Evolutionary conservation across 1,140 invertebrate genomes (phyloP), one percentile per base, ranked within the genome.

Genomic region (Ditylenchus dipsaci): DNA sequence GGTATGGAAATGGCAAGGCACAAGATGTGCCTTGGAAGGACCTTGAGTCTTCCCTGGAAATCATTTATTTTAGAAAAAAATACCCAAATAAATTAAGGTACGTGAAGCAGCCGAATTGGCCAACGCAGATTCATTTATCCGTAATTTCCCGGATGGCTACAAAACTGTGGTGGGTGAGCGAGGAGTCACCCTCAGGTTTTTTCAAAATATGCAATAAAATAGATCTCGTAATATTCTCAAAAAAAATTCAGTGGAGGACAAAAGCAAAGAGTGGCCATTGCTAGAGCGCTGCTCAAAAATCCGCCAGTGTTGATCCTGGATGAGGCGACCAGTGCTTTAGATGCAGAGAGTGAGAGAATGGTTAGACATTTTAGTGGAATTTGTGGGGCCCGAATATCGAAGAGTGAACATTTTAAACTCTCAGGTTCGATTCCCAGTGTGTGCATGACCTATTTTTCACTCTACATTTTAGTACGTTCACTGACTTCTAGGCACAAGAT

Each of bases 171-270:
- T 95, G 0, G 93, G 93, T 0, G 91, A 95, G 84, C 84, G 91
- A 65, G 92, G 92, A 0, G 87, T 89, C n/a, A 89, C 91, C 45
- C n/a, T n/a, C n/a, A n/a, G n/a, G n/a, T n/a, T n/a, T n/a, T n/a
- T n/a, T n/a, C n/a, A n/a, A n/a, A n/a, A n/a, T n/a, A n/a, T n/a
- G n/a, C n/a, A n/a, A n/a, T n/a, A n/a, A n/a, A n/a, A n/a, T n/a
- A n/a, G n/a, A n/a, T n/a, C n/a, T n/a, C n/a, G n/a, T n/a, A n/a
- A n/a, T n/a, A n/a, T n/a, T n/a, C n/a, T n/a, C n/a, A n/a, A n/a
- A n/a, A n/a, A n/a, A n/a, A n/a, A 38, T 85, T 95, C 26, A 92
- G 91, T 65, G 93, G 93, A 7, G 94, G 94, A 17, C 94, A 97
- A 85, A 97, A 97, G 80, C 95, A 98, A 83, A 77, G 79, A 60